phyloP scores from a whole-genome alignment of 2,888 invertebrate genomes.

The Serripes groenlandicus region DNA sequence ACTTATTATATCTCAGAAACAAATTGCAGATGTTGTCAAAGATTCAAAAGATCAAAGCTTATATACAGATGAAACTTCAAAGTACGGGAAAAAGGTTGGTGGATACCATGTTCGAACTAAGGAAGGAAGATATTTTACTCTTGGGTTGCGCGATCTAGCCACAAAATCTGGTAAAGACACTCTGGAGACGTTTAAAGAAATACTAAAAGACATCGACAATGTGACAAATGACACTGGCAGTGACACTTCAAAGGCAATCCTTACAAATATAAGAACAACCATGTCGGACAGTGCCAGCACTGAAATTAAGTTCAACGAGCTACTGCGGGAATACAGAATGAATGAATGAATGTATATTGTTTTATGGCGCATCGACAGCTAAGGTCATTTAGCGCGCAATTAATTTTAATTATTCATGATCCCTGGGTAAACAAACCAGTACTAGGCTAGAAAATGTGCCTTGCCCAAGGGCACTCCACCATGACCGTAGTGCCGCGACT shows the following conservation, averaged over 20 bases:
- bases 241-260: neutral
- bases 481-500: too few relatives aligned
- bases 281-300: constrained; percentile 43
- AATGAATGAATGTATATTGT: constrained; percentile 4
- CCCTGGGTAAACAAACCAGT: too few relatives aligned
- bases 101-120: constrained; percentile 20
- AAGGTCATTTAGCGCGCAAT: too few relatives aligned
- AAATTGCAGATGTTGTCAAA: constrained; percentile 31
- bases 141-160: constrained; percentile 4
- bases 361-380: too few relatives aligned
- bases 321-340: constrained; percentile 17
- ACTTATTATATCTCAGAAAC: constrained; percentile 32
- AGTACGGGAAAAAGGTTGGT: constrained; percentile 26
- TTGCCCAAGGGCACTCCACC: too few relatives aligned
- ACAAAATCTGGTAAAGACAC: constrained; percentile 44
- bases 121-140: neutral
- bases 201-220: constrained; percentile 3
- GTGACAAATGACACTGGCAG: neutral
- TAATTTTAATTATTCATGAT: too few relatives aligned
- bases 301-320: constrained; percentile 30
- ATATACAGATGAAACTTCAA: constrained; percentile 40
- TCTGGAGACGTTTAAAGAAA: constrained; percentile 30
- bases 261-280: constrained; percentile 29
- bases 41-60: constrained; percentile 31
- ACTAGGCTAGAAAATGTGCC: too few relatives aligned